Evolutionary conservation across 2,797 vertebrate species (phyloP), one percentile per base, ranked within the genome.

Genomic region (Lophura swinhoii): DNA sequence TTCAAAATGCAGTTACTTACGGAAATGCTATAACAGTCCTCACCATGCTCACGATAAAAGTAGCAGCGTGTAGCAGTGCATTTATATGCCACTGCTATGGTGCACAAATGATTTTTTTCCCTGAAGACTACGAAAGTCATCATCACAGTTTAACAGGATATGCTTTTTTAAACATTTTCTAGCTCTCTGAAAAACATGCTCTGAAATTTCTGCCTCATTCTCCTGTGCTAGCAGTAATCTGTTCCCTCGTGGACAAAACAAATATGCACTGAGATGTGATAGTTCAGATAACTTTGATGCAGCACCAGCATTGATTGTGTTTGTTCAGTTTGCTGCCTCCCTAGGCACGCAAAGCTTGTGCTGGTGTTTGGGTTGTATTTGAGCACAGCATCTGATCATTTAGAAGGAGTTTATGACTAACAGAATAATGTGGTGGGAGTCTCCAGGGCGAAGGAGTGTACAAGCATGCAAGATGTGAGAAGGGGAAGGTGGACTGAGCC

Each of bases 41-140:
- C 59, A 1, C 0, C 6, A 22, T 48, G 43, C 14, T 69, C 12
- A 13, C 58, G 5, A 26, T 73, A 37, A 88, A 76, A 39, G 5
- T 48, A 43, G 37, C 39, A 14, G 49, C 0, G 1, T 3, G 5
- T 13, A 29, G 77, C 28, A 0, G 1, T 0, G 15, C n/a, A 31
- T 31, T 64, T 64, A 64, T 31, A 31, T 64, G 28, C 28, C 21
- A 31, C 28, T 43, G 4, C 18, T 39, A 6, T 43, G 35, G 9
- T 1, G 1, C 75, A 29, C 18, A 35, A 71, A 37, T 56, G 4
- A 21, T 11, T 64, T 43, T 43, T 73, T 20, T 63, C 7, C 22
- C 5, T 26, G 8, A 60, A 55, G 64, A 41, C 13, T 18, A 5
- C 16, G 68, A 44, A 33, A 41, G 12, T 44, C 87, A 24, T 62